A percentile compares a stretch with the other conserved stretches of the same genome.
These are phyloP conservation scores for Schlechtendalia chinensis DNA, from an alignment of 1,140 invertebrate genomes.

Conservation along the genomic window DNA sequence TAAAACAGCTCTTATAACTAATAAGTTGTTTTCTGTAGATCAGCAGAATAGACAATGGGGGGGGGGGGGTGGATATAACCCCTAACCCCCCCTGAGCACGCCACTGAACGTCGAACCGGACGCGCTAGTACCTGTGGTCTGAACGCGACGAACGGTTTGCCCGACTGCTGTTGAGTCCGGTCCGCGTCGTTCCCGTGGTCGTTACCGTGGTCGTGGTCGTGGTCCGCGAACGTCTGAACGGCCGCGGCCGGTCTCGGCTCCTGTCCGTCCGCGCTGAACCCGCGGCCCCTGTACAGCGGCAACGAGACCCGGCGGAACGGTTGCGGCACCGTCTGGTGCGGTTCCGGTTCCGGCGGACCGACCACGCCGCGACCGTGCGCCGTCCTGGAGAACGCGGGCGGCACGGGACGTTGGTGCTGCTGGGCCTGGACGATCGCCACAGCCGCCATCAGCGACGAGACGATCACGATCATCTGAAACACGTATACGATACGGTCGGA, in stretches of 20 bases:
- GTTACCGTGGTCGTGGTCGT: too few relatives aligned
- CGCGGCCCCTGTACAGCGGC: slow-evolving; percentile 18
- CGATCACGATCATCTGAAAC: not conserved
- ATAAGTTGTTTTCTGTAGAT: too few relatives aligned
- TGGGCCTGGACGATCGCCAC: not conserved
- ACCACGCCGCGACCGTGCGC: not conserved
- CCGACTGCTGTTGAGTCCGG: not conserved
- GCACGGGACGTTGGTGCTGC: not conserved
- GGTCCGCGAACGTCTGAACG: not conserved
- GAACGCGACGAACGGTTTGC: not conserved
- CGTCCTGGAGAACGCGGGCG: not conserved
- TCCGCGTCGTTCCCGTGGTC: too few relatives aligned
- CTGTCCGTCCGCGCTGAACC: not conserved
- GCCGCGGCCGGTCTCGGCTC: not conserved
- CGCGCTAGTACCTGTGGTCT: slow-evolving; percentile 1
- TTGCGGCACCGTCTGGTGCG: not conserved
- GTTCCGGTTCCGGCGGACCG: not conserved
- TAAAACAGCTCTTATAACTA: too few relatives aligned
- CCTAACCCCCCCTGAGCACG: too few relatives aligned
- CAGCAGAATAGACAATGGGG: too few relatives aligned
- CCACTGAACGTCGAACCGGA: too few relatives aligned
- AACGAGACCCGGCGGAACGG: slow-evolving; percentile 12
- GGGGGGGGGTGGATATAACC: too few relatives aligned
- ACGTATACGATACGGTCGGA: not conserved
- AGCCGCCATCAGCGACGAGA: not conserved